Evolutionary conservation across 2,113 vertebrate species (phyloP), one percentile per base, ranked within the genome.

Genomic region (Neoarius graeffei): DNA sequence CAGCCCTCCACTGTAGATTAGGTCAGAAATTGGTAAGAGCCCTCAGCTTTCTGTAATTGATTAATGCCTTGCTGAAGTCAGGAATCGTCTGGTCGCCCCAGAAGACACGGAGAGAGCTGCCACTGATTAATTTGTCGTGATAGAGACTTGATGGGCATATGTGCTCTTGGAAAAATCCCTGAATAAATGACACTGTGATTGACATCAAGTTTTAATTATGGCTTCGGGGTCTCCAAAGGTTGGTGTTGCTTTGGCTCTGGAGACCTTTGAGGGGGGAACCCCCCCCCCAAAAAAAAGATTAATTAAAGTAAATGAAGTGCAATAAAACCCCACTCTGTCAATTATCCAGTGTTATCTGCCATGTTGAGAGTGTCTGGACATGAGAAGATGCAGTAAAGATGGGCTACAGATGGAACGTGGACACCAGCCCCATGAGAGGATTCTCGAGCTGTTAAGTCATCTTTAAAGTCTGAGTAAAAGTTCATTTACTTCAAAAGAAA

Each of bases 101-200:
- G 54, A 88, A 85, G 87, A 83, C 85, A 23, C 17, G 20, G 77
- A 48, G 50, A 14, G 67, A 60, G 27, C 81, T 17, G 48, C 67
- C 6, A 35, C 76, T 83, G 88, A 91, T 91, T 91, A 85, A 91
- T 90, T 87, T 89, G 80, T 90, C 84, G 74, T 86, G 89, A 91
- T 85, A 82, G 79, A 74, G 62, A 66, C 87, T 80, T 90, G 87
- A 88, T 84, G 71, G 85, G 79, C 71, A 83, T 71, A 74, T 8
- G 82, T 52, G 85, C 48, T 69, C 69, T 52, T 76, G 76, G 83
- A 81, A 81, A 82, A 77, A 81, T 71, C 84, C 83, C 79, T 64
- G 71, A 87, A 86, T 89, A 83, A 89, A 87, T 60, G 85, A 60
- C 69, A 84, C 25, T 59, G 79, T 81, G 88, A 91, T 88, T 88